Base-by-base conservation (phyloP, 1,140 invertebrate species). In the Drosophila malerkotliana region DNA sequence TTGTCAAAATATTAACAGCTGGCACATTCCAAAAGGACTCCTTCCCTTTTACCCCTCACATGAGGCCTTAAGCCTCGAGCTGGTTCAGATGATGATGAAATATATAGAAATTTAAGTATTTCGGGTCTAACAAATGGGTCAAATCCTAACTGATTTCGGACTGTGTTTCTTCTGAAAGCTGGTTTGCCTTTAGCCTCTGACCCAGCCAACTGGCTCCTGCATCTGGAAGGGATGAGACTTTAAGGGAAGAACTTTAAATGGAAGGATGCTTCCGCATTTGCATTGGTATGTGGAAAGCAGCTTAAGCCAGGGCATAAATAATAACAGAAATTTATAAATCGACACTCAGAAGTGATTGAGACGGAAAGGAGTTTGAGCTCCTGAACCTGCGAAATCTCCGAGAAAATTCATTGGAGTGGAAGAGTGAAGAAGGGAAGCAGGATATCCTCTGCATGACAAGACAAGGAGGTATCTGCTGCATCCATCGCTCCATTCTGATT, bases 1-100 rank as follows among this genome's bases (percentile, higher is more conserved):
- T 87, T 87, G 82, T 88, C 82, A 88, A 87, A 87, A 87, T 87
- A 87, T 87, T 87, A 87, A 87, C 82, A 87, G 82, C 82, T 87
- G 82, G 78, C 79, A 82, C 83, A 85, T 61, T 77, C 78, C 73
- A 61, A 64, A 45, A 44, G 28, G 26, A 26, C 15, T 18, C 26
- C 15, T n/a, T 15, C 30, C 18, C 24, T 48, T 44, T 24, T 39
- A 41, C 30, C 14, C 12, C 48, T 55, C 68, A 68, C 81, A 69
- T 78, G 81, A 85, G 81, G 54, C 45, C 66, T 87, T 87, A 72
- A 87, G 82, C 74, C 83, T 34, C 18, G n/a, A 32, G 18, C 58
- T 52, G 59, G n/a, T 52, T 12, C 41, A 21, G 56, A 61, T 78
- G 74, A 78, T 69, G 82, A 72, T 82, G 75, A 79, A 82, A 88